These are phyloP conservation scores for Sclerodermus sp. DNA, from an alignment of 2,888 invertebrate species.

Conservation along the genomic window DNA sequence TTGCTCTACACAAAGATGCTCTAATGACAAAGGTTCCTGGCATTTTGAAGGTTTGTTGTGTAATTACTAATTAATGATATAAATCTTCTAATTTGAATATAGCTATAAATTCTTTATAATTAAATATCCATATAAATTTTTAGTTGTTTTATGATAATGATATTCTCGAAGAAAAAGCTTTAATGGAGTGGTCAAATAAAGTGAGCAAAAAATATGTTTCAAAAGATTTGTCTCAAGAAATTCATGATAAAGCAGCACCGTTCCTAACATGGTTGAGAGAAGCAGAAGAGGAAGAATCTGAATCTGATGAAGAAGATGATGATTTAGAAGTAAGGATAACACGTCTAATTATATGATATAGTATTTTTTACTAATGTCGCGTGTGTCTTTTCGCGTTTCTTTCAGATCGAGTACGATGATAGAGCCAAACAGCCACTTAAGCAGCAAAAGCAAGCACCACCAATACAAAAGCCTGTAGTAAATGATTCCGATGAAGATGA, in stretches of 20 bases:
- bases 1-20: conserved; percentile 74
- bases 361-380: too few relatives aligned
- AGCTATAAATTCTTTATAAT: too few relatives aligned
- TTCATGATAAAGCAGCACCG: conserved; percentile 87
- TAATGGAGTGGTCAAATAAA: conserved; percentile 95
- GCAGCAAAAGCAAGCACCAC: conserved; percentile 58
- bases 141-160: conserved; percentile 91
- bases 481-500: conserved; percentile 80
- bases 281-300: conserved; percentile 91
- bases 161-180: conserved; percentile 90
- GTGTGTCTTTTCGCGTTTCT: too few relatives aligned
- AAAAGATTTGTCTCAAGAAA: conserved; percentile 87
- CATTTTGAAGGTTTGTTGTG: conserved; percentile 73
- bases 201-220: conserved; percentile 92
- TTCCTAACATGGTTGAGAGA: conserved; percentile 97
- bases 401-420: conserved; percentile 85
- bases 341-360: background rate
- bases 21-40: conserved; percentile 88
- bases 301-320: conserved; percentile 74
- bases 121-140: conserved; percentile 26
- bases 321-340: conserved; percentile 63
- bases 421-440: conserved; percentile 79
- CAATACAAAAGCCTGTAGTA: conserved; percentile 57
- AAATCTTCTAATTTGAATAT: background rate
- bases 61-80: background rate